These are phyloP conservation scores for Sibirionetta formosa DNA, from an alignment of 2,797 vertebrate genomes.

Conservation along the genomic window DNA sequence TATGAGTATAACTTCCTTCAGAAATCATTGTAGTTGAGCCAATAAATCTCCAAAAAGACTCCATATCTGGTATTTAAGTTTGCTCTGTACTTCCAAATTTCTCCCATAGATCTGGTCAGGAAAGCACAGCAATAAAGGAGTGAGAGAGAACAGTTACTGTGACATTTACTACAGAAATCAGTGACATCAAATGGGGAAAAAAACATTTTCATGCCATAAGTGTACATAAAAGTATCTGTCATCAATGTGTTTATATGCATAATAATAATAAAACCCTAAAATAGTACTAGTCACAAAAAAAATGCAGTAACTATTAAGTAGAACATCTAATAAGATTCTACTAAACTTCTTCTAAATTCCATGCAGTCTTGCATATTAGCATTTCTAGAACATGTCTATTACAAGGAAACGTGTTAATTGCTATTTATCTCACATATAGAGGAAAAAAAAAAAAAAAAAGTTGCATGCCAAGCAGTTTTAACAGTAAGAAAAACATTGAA, in stretches of 20 bases:
- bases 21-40: accelerated
- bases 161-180: background rate
- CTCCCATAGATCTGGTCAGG: background rate
- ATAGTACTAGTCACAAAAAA: background rate
- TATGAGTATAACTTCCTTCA: accelerated
- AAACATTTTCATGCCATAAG: background rate
- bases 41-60: background rate
- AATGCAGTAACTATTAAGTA: background rate
- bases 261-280: background rate
- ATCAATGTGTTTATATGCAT: background rate
- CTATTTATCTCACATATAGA: background rate
- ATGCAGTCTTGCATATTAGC: background rate
- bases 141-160: background rate
- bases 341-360: background rate
- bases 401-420: background rate
- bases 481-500: background rate
- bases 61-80: background rate
- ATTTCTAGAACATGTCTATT: background rate
- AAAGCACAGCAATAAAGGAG: background rate
- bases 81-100: background rate
- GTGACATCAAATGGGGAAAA: background rate
- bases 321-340: background rate
- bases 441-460: background rate
- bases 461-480: background rate
- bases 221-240: background rate